These are phyloP conservation scores for Distichodus sexfasciatus DNA, from an alignment of 2,797 vertebrate genomes.

Conservation along the genomic window DNA sequence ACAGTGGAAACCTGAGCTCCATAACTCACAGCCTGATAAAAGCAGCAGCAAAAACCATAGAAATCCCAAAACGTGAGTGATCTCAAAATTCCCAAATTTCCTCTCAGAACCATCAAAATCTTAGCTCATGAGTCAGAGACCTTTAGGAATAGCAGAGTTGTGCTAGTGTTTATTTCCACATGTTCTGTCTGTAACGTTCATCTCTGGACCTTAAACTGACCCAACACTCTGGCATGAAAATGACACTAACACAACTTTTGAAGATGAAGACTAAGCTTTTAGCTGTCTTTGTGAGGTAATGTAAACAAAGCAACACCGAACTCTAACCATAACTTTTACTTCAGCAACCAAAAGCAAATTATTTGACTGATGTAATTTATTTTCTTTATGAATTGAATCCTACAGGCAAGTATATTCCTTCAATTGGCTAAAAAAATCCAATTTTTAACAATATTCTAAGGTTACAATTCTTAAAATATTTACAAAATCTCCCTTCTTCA, in stretches of 20 bases:
- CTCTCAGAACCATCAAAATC: conserved; percentile 38
- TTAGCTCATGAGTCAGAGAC: conserved; percentile 58
- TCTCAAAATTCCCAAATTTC: conserved; percentile 42
- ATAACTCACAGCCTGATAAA: conserved; percentile 62
- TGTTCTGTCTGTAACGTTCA: neutral
- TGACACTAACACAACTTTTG: neutral
- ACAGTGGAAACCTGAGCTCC: conserved; percentile 58
- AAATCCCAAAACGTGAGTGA: conserved; percentile 57
- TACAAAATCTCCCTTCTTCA: too few relatives aligned
- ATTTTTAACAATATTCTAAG: too few relatives aligned
- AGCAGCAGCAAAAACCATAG: conserved; percentile 56
- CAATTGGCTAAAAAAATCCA: too few relatives aligned
- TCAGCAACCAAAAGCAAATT: too few relatives aligned
- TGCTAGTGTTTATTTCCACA: neutral
- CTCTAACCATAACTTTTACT: too few relatives aligned
- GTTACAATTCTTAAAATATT: too few relatives aligned
- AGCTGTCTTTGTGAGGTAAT: too few relatives aligned
- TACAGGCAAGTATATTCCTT: too few relatives aligned
- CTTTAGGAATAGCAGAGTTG: neutral
- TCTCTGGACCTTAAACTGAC: neutral
- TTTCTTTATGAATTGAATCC: too few relatives aligned
- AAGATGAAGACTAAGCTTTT: too few relatives aligned
- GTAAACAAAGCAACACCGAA: too few relatives aligned
- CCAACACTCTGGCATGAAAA: neutral
- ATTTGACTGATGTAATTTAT: too few relatives aligned